Base-by-base conservation (phyloP, 2,113 vertebrate species). In the Chelonoidis abingdonii region DNA sequence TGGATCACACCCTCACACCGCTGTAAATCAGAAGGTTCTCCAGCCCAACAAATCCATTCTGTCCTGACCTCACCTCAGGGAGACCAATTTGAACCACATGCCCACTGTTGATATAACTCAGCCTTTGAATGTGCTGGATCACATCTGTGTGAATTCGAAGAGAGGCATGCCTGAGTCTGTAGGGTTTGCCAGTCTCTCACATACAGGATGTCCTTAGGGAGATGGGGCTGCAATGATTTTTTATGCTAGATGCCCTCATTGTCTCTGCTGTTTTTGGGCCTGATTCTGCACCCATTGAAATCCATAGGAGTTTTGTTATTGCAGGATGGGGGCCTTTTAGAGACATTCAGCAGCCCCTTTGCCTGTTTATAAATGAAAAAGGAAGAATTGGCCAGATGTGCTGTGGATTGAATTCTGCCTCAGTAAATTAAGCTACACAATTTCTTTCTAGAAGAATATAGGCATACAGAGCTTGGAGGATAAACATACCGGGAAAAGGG, bases 271-370 rank as follows among this genome's bases (percentile, higher is more conserved):
- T 57, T 31, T 81, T 81, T 1, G 2, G 87, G 80, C 52, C 59
- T 8, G 53, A 62, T 35, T 5, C 8, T 25, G 1, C 13, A 25
- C 47, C 80, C 16, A 12, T 54, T 47, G 52, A 22, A 4, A 31
- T 0, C 0, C 41, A 6, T 0, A 0, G 2, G 0, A 16, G 72
- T 76, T 2, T 31, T 29, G 76, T 35, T 62, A 50, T 4, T 69
- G 16, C 83, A 2, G 7, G 65, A 24, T 0, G 0, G 44, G n/a
- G 69, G 57, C 52, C 83, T 53, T 1, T 6, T 17, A 22, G 1
- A 27, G 52, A 25, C 2, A 47, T 47, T 47, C n/a, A 1, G 0
- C 38, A 44, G 49, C 81, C 65, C 35, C 17, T 69, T 35, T 35
- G 65, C 65, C 65, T 69, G 1, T 22, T 21, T 17, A 12, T 16